phyloP scores from a whole-genome alignment of 2,888 invertebrate species.

The Neuroscelio doddi region DNA sequence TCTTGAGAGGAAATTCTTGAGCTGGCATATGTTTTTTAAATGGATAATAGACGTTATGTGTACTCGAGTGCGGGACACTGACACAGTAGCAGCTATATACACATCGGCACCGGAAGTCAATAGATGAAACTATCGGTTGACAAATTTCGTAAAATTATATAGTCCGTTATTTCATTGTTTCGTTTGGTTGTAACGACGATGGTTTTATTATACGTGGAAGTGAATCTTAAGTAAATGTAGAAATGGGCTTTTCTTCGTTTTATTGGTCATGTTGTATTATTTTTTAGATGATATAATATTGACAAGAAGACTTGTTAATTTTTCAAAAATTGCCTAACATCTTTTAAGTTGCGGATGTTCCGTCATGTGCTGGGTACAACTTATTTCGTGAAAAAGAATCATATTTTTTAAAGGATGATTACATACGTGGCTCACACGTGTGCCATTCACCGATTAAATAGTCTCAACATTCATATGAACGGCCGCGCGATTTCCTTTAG shows the following conservation, averaged over 20 bases:
- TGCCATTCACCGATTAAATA: constrained; percentile 46
- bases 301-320: no score
- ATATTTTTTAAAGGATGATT: no score
- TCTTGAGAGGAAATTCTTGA: constrained; percentile 3
- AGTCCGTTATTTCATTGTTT: not conserved
- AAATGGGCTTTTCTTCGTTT: no score
- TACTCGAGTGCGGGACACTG: not conserved
- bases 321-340: no score
- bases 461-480: constrained; percentile 45
- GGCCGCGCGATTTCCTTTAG: constrained; percentile 43
- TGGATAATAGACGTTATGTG: not conserved
- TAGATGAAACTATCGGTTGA: not conserved
- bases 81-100: not conserved
- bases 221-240: no score
- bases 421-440: constrained; percentile 43
- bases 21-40: constrained; percentile 5
- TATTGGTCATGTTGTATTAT: no score
- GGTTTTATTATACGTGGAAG: not conserved
- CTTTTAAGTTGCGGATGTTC: no score
- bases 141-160: no score
- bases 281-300: no score
- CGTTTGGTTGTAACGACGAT: not conserved
- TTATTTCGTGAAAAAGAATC: no score
- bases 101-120: not conserved
- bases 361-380: no score